Base-by-base conservation (phyloP, 2,888 invertebrate species). In the Amblyjoppa proteus region DNA sequence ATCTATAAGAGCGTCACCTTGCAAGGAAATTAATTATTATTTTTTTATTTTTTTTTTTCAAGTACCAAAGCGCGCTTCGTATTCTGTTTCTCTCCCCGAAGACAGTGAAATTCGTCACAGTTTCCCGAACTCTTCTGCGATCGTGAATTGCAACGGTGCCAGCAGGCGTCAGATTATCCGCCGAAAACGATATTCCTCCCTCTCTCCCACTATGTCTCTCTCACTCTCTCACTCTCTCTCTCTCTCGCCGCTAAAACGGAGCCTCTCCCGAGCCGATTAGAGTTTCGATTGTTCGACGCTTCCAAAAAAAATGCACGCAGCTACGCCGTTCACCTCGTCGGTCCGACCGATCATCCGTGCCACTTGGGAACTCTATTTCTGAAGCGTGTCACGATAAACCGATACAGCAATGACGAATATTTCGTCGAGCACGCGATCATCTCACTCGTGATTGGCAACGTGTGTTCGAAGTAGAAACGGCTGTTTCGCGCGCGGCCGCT, bases 1-100 rank as follows among this genome's bases (percentile, higher is more conserved):
- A 82, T 76, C 77, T 89, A 88, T 85, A 85, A 41, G 73, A 73
- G 38, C 90, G 90, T 87, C 89, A 90, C 88, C 88, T 88, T 88
- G 89, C 79, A 87, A 90, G 88, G 88, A 82, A 89, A 89, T 86
- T 80, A 81, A 84, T 83, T 81, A 82, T 38, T 16, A 34, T 34
- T 34, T 13, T 34, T 13, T 3, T 31, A 34, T 34, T n/a, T 11
- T 31, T 13, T 61, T 71, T 53, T 6, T 73, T 73, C 53, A 16
- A 45, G 16, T 45, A 13, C 16, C 45, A 38, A 53, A 51, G 20
- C 70, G 45, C 38, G 45, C 13, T 58, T 34, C 69, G 53, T 51
- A 53, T 74, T 45, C 34, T 25, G 68, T 49, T 34, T 49, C 64
- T 75, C 49, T 61, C 31, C 13, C 25, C 58, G 58, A 45, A 56